These are phyloP conservation scores for Pangasianodon hypophthalmus DNA, from an alignment of 2,113 vertebrate genomes.

Conservation along the genomic window DNA sequence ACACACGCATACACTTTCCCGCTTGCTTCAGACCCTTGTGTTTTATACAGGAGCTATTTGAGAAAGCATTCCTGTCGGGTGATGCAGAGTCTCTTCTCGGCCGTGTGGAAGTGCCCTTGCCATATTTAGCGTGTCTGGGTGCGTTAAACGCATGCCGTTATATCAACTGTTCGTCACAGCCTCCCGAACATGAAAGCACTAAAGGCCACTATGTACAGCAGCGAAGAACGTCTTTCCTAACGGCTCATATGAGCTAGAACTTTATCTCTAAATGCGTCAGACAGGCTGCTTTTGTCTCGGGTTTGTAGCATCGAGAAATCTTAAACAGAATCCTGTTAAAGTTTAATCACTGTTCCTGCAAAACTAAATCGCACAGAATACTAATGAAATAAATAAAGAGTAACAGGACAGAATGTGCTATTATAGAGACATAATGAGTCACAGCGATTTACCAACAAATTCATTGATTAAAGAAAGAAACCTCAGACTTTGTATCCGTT, in stretches of 20 bases:
- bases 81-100: slow-evolving; percentile 71
- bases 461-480: too few species aligned
- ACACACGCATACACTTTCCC: background rate
- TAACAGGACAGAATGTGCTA: background rate
- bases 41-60: slow-evolving; percentile 79
- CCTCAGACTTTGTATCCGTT: too few species aligned
- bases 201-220: background rate
- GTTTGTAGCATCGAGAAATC: background rate
- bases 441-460: too few species aligned
- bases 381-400: background rate
- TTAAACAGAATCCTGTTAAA: background rate
- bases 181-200: background rate
- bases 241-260: too few species aligned
- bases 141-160: slow-evolving; percentile 67
- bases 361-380: background rate
- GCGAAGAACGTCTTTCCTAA: background rate
- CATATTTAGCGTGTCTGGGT: slow-evolving; percentile 76
- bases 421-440: too few species aligned
- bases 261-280: background rate
- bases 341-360: background rate
- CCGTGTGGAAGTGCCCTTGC: slow-evolving; percentile 65
- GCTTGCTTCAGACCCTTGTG: slow-evolving; percentile 55
- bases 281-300: background rate
- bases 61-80: slow-evolving; percentile 78
- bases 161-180: slow-evolving; percentile 48